Evolutionary conservation across 2,797 vertebrate species (phyloP), one percentile per base, ranked within the genome.

Genomic region (Mastacembelus armatus): DNA sequence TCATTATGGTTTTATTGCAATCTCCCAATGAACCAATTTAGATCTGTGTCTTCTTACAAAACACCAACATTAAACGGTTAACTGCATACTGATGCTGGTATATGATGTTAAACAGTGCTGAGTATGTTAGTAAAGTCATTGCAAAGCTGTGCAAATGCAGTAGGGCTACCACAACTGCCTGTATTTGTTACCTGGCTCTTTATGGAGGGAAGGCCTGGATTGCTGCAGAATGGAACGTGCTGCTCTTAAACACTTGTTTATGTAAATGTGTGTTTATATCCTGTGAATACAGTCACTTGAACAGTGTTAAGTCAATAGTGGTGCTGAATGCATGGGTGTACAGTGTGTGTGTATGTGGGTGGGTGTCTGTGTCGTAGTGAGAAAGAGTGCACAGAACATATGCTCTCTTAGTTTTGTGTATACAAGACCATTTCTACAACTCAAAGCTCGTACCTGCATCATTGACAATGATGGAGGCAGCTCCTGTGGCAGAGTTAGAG

Each of bases 391-490:
- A 6, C 36, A 49, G 43, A 29, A 73, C 40, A 40, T 63, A 43
- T 52, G 39, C 48, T 36, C 32, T 49, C 43, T 66, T 63, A 52
- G 44, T 50, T 71, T 38, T 26, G 18, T 21, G 40, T 54, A 26
- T 18, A 56, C 24, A n/a, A 49, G 32, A 51, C 29, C 36, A 57
- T 61, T 72, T 77, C 58, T 55, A 54, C 54, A 78, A 65, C 66
- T 77, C 45, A 43, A 44, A 59, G 68, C n/a, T n/a, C n/a, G n/a
- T 94, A 99, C 97, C 97, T 96, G 95, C 95, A 59, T 92, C 87
- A 74, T 97, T 95, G 69, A 98, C 96, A 68, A 96, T 94, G 88
- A 99, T 96, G 84, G 96, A 96, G 83, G 98, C 97, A 52, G 94
- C 87, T 91, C 97, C 98, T 49, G 98, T 99, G 54, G 95, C 94